phyloP scores from a whole-genome alignment of 2,797 vertebrate genomes.

The Manis pentadactyla region DNA sequence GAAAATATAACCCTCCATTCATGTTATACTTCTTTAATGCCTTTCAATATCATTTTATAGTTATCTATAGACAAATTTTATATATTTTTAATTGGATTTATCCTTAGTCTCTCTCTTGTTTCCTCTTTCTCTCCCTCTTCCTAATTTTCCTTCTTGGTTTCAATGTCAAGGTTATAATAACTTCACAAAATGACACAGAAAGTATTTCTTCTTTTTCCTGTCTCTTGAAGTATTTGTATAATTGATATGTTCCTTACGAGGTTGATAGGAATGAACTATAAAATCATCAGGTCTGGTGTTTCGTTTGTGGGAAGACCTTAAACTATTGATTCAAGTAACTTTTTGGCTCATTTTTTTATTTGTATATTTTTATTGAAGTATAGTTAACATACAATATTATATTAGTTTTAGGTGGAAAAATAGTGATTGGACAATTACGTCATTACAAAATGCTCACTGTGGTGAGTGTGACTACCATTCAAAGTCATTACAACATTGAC shows the following conservation, averaged over 20 bases:
- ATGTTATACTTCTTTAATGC: neutral
- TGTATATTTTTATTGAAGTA: no score
- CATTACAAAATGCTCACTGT: no score
- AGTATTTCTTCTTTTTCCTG: neutral
- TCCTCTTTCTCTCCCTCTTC: neutral
- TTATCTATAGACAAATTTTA: neutral
- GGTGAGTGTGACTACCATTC: no score
- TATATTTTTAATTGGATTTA: neutral
- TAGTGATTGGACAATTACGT: no score
- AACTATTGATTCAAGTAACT: neutral
- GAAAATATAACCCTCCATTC: neutral
- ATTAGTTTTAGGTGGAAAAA: no score
- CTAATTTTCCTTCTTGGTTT: neutral
- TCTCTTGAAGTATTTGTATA: neutral
- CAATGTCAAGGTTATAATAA: neutral
- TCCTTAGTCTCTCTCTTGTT: neutral
- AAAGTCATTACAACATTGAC: no score
- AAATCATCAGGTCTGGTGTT: conserved; percentile 4
- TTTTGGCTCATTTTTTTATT: no score
- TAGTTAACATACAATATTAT: no score
- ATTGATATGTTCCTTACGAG: neutral
- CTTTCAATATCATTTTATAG: neutral
- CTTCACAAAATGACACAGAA: neutral
- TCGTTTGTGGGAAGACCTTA: conserved; percentile 1
- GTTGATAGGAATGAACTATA: neutral